phyloP scores from a whole-genome alignment of 2,797 vertebrate species.

The Coranthus polyacanthus region DNA sequence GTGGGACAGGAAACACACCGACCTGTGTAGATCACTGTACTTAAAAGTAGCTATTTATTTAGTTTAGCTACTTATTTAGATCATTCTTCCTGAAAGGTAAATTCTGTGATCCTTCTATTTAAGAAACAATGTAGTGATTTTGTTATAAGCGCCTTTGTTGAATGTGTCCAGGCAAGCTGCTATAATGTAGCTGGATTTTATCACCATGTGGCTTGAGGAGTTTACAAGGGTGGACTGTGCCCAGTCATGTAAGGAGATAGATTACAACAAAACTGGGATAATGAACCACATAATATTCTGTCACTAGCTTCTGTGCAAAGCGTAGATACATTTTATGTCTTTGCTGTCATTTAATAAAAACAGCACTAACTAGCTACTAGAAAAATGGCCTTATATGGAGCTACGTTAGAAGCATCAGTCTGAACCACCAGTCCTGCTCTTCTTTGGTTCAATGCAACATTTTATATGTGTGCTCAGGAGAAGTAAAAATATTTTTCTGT shows the following conservation, averaged over 20 bases:
- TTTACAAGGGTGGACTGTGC: slow-evolving; percentile 43
- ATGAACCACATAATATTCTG: slow-evolving; percentile 45
- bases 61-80: no score
- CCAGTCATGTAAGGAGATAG: slow-evolving; percentile 49
- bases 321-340: slow-evolving; percentile 51
- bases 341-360: slow-evolving; percentile 66
- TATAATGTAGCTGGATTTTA: slow-evolving; percentile 54
- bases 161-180: slow-evolving; percentile 34
- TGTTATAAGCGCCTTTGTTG: slow-evolving; percentile 30
- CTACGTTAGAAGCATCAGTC: slow-evolving; percentile 36
- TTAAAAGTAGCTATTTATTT: neutral
- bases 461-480: slow-evolving; percentile 64
- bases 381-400: slow-evolving; percentile 72
- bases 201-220: slow-evolving; percentile 38
- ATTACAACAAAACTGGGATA: slow-evolving; percentile 50
- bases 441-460: slow-evolving; percentile 65
- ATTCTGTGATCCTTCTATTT: slow-evolving; percentile 5
- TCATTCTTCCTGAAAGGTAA: no score
- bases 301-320: slow-evolving; percentile 31
- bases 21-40: neutral
- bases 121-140: slow-evolving; percentile 24
- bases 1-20: slow-evolving; percentile 6
- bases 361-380: slow-evolving; percentile 34
- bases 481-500: slow-evolving; percentile 75
- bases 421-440: slow-evolving; percentile 42